Evolutionary conservation across 2,797 vertebrate species (phyloP), one percentile per base, ranked within the genome.

Genomic region (Falco novaeseelandiae): DNA sequence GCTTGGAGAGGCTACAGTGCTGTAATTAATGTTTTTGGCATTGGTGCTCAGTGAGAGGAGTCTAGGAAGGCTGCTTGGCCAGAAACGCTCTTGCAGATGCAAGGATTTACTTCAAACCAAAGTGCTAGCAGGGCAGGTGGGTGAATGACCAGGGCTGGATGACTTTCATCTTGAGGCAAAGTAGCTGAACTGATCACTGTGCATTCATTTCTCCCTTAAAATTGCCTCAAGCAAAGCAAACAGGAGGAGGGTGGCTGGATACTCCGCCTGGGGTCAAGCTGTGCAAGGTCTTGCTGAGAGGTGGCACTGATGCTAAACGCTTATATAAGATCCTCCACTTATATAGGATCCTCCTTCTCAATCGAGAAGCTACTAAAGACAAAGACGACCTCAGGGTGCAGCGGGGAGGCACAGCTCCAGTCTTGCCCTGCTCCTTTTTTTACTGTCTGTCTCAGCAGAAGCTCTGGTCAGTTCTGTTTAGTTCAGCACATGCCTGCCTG

Each of bases 301-400:
- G 29, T 29, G 36, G 49, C 1, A 2, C 32, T 23, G 51, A 10
- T 66, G 42, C 18, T 58, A 29, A 58, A 54, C 0, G 0, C 5
- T 15, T 12, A 8, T 5, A 22, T 30, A n/a, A 54, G 44, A 34
- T 42, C 12, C n/a, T 59, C n/a, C 22, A 0, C 5, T 15, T 12
- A 8, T 5, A 22, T 30, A n/a, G 58, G 44, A 34, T 42, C 12
- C n/a, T 59, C n/a, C 22, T 27, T 38, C 51, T 44, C 3, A 1
- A 22, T 88, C 61, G 23, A 80, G 58, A 86, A 72, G 30, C 17
- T 86, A 2, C 20, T n/a, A 12, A 78, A 46, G 62, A 14, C 34
- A 29, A 38, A 52, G 54, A 36, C 7, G 55, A 36, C n/a, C 27
- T 42, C 30, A 9, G n/a, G 16, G 27, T 57, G 58, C 32, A 13